These are phyloP conservation scores for Bombus terrestris DNA, from an alignment of 1,140 invertebrate species.

Conservation along the genomic window DNA sequence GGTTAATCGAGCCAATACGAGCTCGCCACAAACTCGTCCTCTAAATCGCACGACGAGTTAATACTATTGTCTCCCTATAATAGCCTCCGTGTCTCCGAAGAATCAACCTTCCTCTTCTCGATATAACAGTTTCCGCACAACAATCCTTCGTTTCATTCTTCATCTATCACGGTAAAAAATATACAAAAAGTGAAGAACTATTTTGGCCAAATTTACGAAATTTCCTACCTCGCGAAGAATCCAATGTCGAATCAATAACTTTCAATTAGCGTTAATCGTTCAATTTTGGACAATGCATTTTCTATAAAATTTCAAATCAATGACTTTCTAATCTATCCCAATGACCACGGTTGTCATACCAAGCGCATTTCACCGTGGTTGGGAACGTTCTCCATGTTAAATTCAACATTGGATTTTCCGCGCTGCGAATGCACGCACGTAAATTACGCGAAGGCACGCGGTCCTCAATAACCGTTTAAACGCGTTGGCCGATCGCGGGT, in stretches of 20 bases:
- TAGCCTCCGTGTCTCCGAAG: conserved; percentile 59
- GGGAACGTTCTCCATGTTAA: conserved; percentile 10
- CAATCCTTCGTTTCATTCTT: neutral
- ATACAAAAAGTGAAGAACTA: conserved; percentile 49
- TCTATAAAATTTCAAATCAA: neutral
- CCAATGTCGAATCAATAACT: neutral
- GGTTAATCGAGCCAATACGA: conserved; percentile 48
- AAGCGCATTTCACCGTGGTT: neutral
- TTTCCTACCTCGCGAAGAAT: neutral
- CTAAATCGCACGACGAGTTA: conserved; percentile 50
- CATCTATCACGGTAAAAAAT: conserved; percentile 9
- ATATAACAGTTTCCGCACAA: conserved; percentile 23
- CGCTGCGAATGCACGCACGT: conserved; percentile 24
- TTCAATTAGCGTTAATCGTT: neutral
- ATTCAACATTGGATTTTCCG: conserved; percentile 45
- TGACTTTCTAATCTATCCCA: neutral
- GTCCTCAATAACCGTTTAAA: conserved; percentile 8
- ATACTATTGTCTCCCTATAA: conserved; percentile 67
- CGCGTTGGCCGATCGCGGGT: neutral
- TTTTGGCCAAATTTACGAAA: conserved; percentile 29
- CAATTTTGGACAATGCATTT: neutral
- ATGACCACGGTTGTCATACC: neutral
- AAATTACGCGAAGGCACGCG: conserved; percentile 50
- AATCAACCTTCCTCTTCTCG: neutral
- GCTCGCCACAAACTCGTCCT: conserved; percentile 15